Base-by-base conservation (phyloP, 2,888 invertebrate species). In the Limenitis arthemis region DNA sequence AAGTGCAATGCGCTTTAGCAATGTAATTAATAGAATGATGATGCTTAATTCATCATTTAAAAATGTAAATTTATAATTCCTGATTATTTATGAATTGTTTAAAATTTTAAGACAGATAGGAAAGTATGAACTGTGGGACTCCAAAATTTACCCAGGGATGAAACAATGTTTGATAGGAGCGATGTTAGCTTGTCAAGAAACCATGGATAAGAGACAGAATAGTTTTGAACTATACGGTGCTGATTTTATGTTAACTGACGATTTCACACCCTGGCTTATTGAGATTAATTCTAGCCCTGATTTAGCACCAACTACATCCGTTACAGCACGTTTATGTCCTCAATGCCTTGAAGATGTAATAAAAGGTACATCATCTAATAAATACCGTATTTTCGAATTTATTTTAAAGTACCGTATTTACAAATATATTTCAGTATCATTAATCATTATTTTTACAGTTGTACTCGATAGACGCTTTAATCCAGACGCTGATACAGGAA, bases 261-360 rank as follows among this genome's bases (percentile, higher is more conserved):
- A 94, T 66, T 93, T 92, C 64, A 91, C 91, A 32, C 96, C 97
- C 0, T 97, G 97, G 96, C 87, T 98, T 3, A 93, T 98, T 61
- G 98, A 98, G 79, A 96, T 98, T 61, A 98, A 98, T 75, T 95
- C 95, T 7, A 95, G 96, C 77, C 97, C 98, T 0, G 94, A 96
- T 79, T 89, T 98, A 86, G 94, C 95, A 9, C 91, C 93, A n/a
- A 94, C 94, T 0, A 97, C 97, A 0, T 94, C 93, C 56, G 94
- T 97, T 1, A 98, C 97, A 0, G 92, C 94, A 0, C 85, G 93
- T 46, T 87, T 98, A 68, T 97, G 97, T 71, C 91, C 94, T 7
- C 93, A 93, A 71, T 95, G 95, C 54, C 88, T 97, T 55, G 95
- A 96, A 70, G 97, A 98, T 79, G 91, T 94, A 5, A 88, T 97